These are phyloP conservation scores for Sula dactylatra DNA, from an alignment of 2,113 vertebrate genomes.

Conservation along the genomic window DNA sequence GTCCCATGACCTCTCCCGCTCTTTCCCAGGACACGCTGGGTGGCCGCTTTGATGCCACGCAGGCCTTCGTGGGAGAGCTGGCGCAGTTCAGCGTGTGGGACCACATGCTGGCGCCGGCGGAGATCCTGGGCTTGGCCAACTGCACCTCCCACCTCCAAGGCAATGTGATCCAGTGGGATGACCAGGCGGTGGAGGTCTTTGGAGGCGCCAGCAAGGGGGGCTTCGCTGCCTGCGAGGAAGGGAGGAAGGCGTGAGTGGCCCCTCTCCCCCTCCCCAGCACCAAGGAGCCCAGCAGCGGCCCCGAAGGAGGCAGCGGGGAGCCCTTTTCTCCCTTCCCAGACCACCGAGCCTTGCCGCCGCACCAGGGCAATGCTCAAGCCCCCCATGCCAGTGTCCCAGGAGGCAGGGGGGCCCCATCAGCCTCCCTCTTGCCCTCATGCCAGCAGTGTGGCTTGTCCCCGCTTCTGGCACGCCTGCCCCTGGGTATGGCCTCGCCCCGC, in stretches of 20 bases:
- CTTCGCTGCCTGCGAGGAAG: slow-evolving; percentile 83
- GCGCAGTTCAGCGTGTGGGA: slow-evolving; percentile 95
- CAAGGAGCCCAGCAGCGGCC: background rate
- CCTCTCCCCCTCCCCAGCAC: background rate
- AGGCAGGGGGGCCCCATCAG: background rate
- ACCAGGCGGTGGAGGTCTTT: slow-evolving; percentile 86
- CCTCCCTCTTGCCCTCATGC: background rate
- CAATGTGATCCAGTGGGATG: slow-evolving; percentile 91
- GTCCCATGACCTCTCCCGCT: background rate
- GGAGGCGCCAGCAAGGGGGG: slow-evolving; percentile 86
- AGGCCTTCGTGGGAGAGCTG: slow-evolving; percentile 92
- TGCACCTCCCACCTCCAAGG: slow-evolving; percentile 84
- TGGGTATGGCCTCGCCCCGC: background rate
- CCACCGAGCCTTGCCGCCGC: background rate
- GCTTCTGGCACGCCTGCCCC: background rate
- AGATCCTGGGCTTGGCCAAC: slow-evolving; percentile 87
- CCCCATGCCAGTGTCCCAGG: accelerated
- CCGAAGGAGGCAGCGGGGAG: background rate
- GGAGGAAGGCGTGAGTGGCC: slow-evolving; percentile 77
- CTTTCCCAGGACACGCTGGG: slow-evolving; percentile 86
- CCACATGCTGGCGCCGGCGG: slow-evolving; percentile 81
- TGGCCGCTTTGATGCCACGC: slow-evolving; percentile 91
- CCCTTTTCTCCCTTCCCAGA: background rate
- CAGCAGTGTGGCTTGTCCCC: background rate
- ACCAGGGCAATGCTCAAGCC: background rate